Conservation (phyloP, 2,888 invertebrate species). For the Dorcus parallelipipedus region DNA sequence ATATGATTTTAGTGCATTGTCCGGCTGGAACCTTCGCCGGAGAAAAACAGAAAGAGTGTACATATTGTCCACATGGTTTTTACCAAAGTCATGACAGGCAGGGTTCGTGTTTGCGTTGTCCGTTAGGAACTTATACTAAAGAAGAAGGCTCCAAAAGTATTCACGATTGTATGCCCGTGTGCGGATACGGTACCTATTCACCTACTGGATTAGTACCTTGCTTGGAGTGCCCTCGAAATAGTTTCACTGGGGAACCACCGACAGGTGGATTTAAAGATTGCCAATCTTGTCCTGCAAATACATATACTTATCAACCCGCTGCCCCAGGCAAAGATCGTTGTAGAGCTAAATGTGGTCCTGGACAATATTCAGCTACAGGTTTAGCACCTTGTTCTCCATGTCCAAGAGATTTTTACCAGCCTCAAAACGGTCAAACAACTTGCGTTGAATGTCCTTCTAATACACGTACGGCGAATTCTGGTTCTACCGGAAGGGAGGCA, state of each 20-base stretch:
- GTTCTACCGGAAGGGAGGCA: conserved; percentile 78
- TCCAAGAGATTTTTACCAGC: conserved; percentile 89
- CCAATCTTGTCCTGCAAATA: conserved; percentile 85
- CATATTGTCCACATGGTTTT: conserved; percentile 86
- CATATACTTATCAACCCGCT: conserved; percentile 89
- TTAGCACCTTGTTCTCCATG: conserved; percentile 91
- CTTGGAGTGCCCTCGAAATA: conserved; percentile 89
- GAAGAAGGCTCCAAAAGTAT: conserved; percentile 86
- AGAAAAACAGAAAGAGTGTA: conserved; percentile 86
- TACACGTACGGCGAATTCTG: conserved; percentile 79
- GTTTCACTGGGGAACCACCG: conserved; percentile 84
- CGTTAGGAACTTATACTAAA: conserved; percentile 87
- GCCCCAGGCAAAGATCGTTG: conserved; percentile 79
- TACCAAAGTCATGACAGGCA: conserved; percentile 92
- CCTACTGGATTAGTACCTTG: conserved; percentile 92
- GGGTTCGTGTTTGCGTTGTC: conserved; percentile 86
- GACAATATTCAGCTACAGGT: conserved; percentile 83
- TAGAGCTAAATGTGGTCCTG: conserved; percentile 83
- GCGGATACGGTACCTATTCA: conserved; percentile 94
- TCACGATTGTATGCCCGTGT: conserved; percentile 87
- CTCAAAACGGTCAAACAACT: conserved; percentile 75
- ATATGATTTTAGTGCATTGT: conserved; percentile 73
- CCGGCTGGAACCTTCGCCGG: conserved; percentile 94
- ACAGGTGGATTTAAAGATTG: conserved; percentile 91
- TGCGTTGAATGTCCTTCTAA: conserved; percentile 90